These are phyloP conservation scores for Marisa cornuarietis DNA, from an alignment of 1,140 invertebrate genomes.

Conservation along the genomic window DNA sequence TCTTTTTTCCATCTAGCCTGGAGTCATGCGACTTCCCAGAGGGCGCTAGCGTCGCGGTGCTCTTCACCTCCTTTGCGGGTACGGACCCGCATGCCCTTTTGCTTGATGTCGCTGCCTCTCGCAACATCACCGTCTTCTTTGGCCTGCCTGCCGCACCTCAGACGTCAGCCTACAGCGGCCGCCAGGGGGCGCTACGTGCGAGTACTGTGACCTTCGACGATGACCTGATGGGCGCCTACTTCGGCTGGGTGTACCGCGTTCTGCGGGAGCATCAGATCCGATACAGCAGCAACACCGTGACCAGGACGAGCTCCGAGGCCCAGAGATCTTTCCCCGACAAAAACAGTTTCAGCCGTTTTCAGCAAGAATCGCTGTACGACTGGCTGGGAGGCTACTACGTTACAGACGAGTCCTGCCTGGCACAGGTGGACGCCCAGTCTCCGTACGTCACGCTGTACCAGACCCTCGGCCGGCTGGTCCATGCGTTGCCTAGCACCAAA, in stretches of 20 bases:
- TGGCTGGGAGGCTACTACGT: slow-evolving; percentile 37
- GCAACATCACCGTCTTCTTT: slow-evolving; percentile 47
- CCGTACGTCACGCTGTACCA: slow-evolving; percentile 22
- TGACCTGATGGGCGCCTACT: slow-evolving; percentile 36
- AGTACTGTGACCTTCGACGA: background rate
- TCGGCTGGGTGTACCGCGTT: slow-evolving; percentile 39
- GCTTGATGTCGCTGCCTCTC: slow-evolving; percentile 33
- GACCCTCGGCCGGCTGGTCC: slow-evolving; percentile 20
- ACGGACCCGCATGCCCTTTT: slow-evolving; percentile 48
- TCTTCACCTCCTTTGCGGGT: slow-evolving; percentile 49
- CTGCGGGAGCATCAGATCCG: slow-evolving; percentile 39
- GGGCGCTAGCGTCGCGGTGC: slow-evolving; percentile 38
- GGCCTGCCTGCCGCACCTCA: slow-evolving; percentile 40
- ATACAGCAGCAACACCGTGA: slow-evolving; percentile 24
- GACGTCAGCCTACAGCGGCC: background rate
- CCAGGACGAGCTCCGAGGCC: background rate
- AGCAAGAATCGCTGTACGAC: slow-evolving; percentile 26
- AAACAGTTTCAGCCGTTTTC: background rate
- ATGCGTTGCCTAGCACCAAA: slow-evolving; percentile 20
- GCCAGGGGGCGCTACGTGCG: background rate
- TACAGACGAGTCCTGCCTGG: slow-evolving; percentile 31
- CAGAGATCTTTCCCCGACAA: background rate
- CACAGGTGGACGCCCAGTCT: background rate
- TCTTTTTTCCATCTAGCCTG: no score
- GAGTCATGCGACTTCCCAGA: slow-evolving; percentile 24